A percentile compares a stretch with the other conserved stretches of the same genome.
Evolutionary conservation across 2,797 vertebrate genomes (phyloP).

Genomic region (Anableps anableps): DNA sequence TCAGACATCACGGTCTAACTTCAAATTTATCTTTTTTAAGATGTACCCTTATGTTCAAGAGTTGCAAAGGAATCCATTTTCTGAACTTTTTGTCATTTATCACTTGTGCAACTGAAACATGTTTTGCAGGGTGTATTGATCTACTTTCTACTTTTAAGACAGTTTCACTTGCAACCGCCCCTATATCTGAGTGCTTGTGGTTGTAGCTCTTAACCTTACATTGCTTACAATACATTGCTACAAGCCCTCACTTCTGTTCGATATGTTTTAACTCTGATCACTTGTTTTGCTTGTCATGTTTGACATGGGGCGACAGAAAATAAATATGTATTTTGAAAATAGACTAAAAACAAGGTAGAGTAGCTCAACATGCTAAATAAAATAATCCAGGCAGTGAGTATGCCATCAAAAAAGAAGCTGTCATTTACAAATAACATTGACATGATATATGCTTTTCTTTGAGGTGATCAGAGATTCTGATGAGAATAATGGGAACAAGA

Average conservation of each 20-base stretch:
- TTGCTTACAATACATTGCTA: background rate
- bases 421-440: background rate
- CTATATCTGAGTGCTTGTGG: background rate
- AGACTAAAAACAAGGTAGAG: background rate
- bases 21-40: background rate
- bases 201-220: background rate
- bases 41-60: background rate
- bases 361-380: background rate
- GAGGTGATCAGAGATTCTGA: background rate
- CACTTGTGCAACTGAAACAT: background rate
- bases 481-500: background rate
- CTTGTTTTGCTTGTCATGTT: background rate
- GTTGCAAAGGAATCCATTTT: background rate
- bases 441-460: background rate
- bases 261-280: background rate
- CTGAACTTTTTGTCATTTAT: background rate
- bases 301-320: background rate
- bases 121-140: conserved; percentile 28
- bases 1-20: background rate
- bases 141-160: conserved; percentile 13
- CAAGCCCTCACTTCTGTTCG: background rate
- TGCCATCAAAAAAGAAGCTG: background rate
- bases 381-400: background rate
- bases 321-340: background rate
- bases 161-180: background rate